phyloP scores from a whole-genome alignment of 2,888 invertebrate genomes.

The Drosophila meridiana region DNA sequence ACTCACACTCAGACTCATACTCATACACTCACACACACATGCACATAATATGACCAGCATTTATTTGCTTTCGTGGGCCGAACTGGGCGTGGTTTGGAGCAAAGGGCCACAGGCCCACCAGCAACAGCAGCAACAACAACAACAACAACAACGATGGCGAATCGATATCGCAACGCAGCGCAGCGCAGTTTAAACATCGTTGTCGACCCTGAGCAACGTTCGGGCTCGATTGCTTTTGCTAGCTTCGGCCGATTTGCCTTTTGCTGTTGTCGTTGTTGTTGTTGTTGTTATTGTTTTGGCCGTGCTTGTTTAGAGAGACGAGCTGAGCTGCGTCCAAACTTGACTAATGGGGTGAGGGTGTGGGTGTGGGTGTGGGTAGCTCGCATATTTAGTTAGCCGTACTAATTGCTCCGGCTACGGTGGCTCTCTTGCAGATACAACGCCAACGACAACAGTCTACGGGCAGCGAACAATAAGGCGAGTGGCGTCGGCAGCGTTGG shows the following conservation, averaged over 20 bases:
- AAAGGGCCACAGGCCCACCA: slow-evolving; percentile 11
- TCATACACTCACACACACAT: neutral
- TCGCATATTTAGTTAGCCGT: slow-evolving; percentile 5
- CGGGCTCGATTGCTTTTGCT: slow-evolving; percentile 46
- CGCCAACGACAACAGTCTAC: slow-evolving; percentile 79
- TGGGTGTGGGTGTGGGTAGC: neutral
- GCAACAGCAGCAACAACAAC: slow-evolving; percentile 21
- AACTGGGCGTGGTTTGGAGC: slow-evolving; percentile 47
- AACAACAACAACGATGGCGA: slow-evolving; percentile 28
- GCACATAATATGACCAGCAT: slow-evolving; percentile 32
- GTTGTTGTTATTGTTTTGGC: slow-evolving; percentile 8
- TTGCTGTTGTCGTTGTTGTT: slow-evolving; percentile 1
- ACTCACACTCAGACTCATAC: neutral
- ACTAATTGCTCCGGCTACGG: slow-evolving; percentile 41
- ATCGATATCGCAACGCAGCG: slow-evolving; percentile 56
- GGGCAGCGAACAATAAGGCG: slow-evolving; percentile 85
- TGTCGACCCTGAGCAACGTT: slow-evolving; percentile 60
- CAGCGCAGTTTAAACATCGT: slow-evolving; percentile 21
- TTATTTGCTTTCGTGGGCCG: slow-evolving; percentile 36
- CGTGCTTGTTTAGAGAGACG: slow-evolving; percentile 10
- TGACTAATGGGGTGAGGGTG: neutral
- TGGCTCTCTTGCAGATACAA: slow-evolving; percentile 69
- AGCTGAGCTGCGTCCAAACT: neutral
- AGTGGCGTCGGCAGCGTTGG: slow-evolving; percentile 24
- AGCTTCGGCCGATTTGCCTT: slow-evolving; percentile 20